These are phyloP conservation scores for Ailurus styani DNA, from an alignment of 2,113 vertebrate species.

Conservation along the genomic window DNA sequence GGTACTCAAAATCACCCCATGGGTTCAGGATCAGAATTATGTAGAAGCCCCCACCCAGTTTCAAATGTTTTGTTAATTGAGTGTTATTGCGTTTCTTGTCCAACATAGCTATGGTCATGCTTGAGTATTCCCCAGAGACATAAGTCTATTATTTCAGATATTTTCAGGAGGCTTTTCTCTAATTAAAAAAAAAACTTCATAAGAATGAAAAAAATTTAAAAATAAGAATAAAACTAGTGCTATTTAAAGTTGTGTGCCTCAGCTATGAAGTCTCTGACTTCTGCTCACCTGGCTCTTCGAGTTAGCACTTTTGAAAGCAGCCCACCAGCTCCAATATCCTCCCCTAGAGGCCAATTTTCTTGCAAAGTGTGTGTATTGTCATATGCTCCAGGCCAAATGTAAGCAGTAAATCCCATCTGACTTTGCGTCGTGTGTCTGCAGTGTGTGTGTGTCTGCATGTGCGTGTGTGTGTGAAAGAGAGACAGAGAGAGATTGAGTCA, in stretches of 20 bases:
- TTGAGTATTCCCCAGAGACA: not conserved
- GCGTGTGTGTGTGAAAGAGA: too few relatives aligned
- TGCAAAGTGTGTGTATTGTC: not conserved
- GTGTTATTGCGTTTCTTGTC: not conserved
- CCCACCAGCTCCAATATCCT: conserved; percentile 46
- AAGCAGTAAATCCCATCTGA: conserved; percentile 21
- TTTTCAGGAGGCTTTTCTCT: not conserved
- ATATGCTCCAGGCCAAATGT: conserved; percentile 8
- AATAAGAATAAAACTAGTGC: not conserved
- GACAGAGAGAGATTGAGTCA: not conserved
- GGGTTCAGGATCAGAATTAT: not conserved
- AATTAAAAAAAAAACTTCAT: not conserved
- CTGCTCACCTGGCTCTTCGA: not conserved
- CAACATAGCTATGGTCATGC: not conserved
- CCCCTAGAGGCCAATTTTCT: conserved; percentile 26
- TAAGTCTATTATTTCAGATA: not conserved
- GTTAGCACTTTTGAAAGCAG: conserved; percentile 51
- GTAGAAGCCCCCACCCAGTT: not conserved
- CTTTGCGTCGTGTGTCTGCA: not conserved
- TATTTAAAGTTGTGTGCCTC: not conserved
- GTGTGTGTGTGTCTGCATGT: not conserved
- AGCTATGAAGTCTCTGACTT: conserved; percentile 39
- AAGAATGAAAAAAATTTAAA: not conserved
- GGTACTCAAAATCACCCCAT: not conserved
- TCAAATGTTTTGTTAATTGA: not conserved